Base-by-base conservation (phyloP, 2,888 invertebrate species). In the Drosophila sordidula region DNA sequence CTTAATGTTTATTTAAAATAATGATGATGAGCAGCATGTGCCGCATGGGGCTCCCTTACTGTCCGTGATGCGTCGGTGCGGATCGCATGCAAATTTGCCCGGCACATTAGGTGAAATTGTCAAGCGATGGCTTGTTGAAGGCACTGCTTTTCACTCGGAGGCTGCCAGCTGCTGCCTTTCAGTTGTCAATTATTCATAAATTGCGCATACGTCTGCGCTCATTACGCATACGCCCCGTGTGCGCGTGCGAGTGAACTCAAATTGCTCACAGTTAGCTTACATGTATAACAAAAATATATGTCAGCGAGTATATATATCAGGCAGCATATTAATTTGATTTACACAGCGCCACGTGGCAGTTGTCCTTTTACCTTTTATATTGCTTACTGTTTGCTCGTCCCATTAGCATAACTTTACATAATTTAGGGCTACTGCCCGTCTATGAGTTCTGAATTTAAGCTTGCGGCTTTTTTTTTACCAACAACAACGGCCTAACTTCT, bases 1-100 rank as follows among this genome's bases (percentile, higher is more conserved):
- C 79, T 65, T 70, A 84, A 87, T 87, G 86, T 73, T 89, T 85
- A 85, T 85, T 85, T 87, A 82, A 87, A 89, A 85, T 87, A 82
- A 89, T 85, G 86, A 82, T 89, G 87, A 85, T 85, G 86, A 82
- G 75, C 55, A 62, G 66, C 63, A 26, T 34, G 63, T 42, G 45
- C 42, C 32, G 14, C n/a, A 4, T 34, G 16, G n/a, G 14, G 26
- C 51, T 29, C 29, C 29, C 29, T 34, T 3, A 32, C 12, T 12
- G 58, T 29, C n/a, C 14, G 14, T 42, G 34, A 14, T 22, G 26
- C 25, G 42, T 41, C 32, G 16, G 22, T 41, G 14, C 39, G 38
- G 39, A 51, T 55, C 55, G 46, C 52, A 63, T 74, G 75, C 52
- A 68, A 74, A 57, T 74, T 61, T 39, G 9, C 36, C 42, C 16